Percentiles rank a stretch among this genome's conserved stretches.
Conservation (phyloP, 2,888 invertebrate species). For the Dioctria rufipes region DNA sequence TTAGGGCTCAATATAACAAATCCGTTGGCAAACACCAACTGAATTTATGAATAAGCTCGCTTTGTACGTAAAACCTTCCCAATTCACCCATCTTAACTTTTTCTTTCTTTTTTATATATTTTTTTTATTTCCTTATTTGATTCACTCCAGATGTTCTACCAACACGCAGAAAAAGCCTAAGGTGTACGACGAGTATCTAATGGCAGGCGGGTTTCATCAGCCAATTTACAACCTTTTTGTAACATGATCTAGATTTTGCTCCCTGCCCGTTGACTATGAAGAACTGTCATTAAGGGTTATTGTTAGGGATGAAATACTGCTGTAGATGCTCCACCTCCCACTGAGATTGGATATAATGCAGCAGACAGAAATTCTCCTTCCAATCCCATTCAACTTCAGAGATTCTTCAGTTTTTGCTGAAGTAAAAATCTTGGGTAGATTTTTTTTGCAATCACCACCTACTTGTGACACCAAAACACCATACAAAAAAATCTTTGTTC, state of each 20-base stretch:
- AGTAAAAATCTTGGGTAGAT: neutral
- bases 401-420: neutral
- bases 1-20: slow-evolving; percentile 18
- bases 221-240: slow-evolving; percentile 44
- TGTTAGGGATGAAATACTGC: slow-evolving; percentile 26
- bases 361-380: slow-evolving; percentile 5
- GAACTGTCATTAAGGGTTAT: slow-evolving; percentile 44
- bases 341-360: neutral
- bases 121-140: slow-evolving; percentile 8
- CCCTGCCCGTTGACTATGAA: neutral
- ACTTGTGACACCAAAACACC: slow-evolving; percentile 14
- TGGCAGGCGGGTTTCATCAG: slow-evolving; percentile 35
- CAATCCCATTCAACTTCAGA: neutral
- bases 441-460: slow-evolving; percentile 38
- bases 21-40: neutral
- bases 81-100: too few relatives aligned
- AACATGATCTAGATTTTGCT: slow-evolving; percentile 17
- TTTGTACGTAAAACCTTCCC: neutral
- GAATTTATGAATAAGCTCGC: neutral
- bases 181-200: slow-evolving; percentile 20
- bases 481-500: slow-evolving; percentile 27
- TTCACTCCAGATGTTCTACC: neutral
- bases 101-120: too few relatives aligned
- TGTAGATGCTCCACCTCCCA: slow-evolving; percentile 4
- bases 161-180: neutral